Conservation (phyloP, 2,888 invertebrate genomes). For the Cantharis nigra region DNA sequence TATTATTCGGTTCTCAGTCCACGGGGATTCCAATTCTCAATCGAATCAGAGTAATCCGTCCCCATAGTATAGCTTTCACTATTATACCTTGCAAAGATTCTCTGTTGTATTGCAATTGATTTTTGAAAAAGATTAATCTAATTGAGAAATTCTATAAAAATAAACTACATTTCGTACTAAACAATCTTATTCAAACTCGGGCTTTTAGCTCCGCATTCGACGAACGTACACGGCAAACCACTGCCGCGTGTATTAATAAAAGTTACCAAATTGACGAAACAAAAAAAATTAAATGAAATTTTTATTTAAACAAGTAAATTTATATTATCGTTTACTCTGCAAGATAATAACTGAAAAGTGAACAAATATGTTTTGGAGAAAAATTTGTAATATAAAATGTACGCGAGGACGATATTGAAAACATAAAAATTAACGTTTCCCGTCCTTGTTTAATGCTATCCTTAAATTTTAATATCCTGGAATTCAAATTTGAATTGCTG, state of each 20-base stretch:
- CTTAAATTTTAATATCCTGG: background rate
- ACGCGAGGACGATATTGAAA: background rate
- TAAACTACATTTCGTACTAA: no score
- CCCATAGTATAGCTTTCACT: conserved; percentile 37
- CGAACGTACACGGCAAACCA: background rate
- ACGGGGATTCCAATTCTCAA: conserved; percentile 35
- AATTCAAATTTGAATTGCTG: background rate
- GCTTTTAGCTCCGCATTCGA: background rate
- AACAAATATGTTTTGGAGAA: background rate
- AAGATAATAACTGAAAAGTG: background rate
- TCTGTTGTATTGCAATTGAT: conserved; percentile 5
- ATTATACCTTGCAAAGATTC: conserved; percentile 16
- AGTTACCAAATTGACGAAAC: background rate
- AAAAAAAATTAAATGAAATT: background rate
- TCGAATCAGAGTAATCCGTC: conserved; percentile 39
- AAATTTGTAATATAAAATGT: background rate
- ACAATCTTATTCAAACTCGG: background rate
- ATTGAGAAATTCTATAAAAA: background rate
- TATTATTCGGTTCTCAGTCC: conserved; percentile 38
- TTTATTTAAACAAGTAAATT: background rate
- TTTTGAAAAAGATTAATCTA: background rate
- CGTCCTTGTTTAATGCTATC: background rate
- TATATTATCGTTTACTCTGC: background rate
- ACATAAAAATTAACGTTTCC: background rate
- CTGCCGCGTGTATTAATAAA: background rate